Evolutionary conservation across 2,888 invertebrate genomes (phyloP), one percentile per base, ranked within the genome.

Genomic region (Drosophila merina): DNA sequence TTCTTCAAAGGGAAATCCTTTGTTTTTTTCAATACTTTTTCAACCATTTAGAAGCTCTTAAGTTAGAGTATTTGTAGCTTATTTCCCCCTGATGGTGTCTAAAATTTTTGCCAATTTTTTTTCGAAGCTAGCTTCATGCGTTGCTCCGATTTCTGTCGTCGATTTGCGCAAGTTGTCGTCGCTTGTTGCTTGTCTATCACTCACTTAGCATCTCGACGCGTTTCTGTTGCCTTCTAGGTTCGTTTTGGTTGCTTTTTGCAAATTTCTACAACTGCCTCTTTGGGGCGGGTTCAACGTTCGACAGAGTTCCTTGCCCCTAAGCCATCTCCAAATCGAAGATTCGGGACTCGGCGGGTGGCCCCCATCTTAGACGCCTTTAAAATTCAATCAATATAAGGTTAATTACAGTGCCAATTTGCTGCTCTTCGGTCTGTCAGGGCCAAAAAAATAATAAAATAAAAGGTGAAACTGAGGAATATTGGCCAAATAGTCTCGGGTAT

Each of bases 341-440:
- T 64, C 59, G 20, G 56, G 36, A 26, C 79, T 5, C 84, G 45
- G 66, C 79, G 85, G 85, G 81, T 75, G 84, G 81, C 52, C 50
- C 55, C 56, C 49, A 58, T 57, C 68, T 72, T 75, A 75, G 81
- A 57, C 72, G 79, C 76, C 74, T 77, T 83, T 76, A 75, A 81
- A 83, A 83, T 84, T 85, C 79, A 85, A 85, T 86, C 84, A 86
- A 86, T 86, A 66, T 75, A 44, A 60, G 84, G 84, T 84, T 85
- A 85, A 85, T 85, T 86, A 86, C 72, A 78, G n/a, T 62, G 45
- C 38, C 38, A 77, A 69, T 71, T 82, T 57, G 62, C 8, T 25
- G 60, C 73, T 72, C 48, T 28, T 40, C 42, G 33, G 14, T 30
- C 33, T 10, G 1, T 8, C 28, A 30, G 8, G n/a, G 28, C 28